These are phyloP conservation scores for Vesta saturnalis DNA, from an alignment of 2,888 invertebrate genomes.

Conservation along the genomic window DNA sequence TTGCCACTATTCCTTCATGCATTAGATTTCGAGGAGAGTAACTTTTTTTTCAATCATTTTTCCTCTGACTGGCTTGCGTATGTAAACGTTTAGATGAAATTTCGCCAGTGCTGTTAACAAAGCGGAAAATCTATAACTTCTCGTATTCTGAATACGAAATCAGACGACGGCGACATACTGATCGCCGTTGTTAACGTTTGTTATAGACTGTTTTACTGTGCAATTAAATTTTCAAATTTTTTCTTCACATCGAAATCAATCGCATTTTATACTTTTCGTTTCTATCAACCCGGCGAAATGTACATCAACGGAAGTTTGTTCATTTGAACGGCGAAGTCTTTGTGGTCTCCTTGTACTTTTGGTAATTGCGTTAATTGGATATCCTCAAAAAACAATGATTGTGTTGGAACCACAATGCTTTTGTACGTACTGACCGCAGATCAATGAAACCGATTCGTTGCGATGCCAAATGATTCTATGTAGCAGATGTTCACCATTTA, in stretches of 20 bases:
- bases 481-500: not conserved
- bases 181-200: constrained; percentile 5
- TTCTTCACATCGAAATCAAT: constrained; percentile 11
- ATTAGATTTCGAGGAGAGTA: constrained; percentile 4
- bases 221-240: not conserved
- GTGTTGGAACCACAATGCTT: not conserved
- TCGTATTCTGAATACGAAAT: constrained; percentile 10
- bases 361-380: not conserved
- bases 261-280: not conserved
- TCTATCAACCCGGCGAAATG: not conserved
- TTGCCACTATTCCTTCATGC: constrained; percentile 1
- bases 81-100: not conserved
- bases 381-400: not conserved
- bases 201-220: too few species aligned
- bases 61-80: not conserved
- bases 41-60: not conserved
- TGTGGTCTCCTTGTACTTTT: not conserved
- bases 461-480: not conserved
- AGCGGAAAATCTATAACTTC: too few species aligned
- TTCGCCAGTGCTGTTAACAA: constrained; percentile 6
- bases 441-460: not conserved
- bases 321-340: not conserved
- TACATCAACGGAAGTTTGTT: not conserved
- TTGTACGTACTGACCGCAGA: too few species aligned
- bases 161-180: constrained; percentile 9